Evolutionary conservation across 2,113 vertebrate genomes (phyloP).

Genomic region (Phalacrocorax carbo): DNA sequence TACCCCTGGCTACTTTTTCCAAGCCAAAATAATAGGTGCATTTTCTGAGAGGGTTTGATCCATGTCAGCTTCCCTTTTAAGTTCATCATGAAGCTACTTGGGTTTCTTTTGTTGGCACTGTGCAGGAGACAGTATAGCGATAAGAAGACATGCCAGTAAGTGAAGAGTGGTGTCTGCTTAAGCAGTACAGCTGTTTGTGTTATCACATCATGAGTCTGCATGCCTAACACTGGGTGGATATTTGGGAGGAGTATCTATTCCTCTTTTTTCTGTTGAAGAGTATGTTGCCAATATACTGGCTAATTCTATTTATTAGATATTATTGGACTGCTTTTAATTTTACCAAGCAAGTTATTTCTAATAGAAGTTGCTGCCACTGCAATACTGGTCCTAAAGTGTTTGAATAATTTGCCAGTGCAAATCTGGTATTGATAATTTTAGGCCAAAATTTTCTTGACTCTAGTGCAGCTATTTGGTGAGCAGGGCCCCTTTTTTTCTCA

Average conservation of each 20-base stretch:
- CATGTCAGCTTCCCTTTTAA: neutral
- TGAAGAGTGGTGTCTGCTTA: neutral
- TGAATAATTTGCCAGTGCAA: neutral
- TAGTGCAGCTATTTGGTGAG: neutral
- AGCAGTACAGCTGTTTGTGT: neutral
- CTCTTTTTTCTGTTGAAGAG: neutral
- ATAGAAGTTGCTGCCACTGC: neutral
- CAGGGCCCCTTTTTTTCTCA: neutral
- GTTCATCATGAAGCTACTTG: neutral
- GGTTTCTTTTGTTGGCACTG: neutral
- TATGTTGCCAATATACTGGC: neutral
- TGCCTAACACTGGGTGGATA: neutral
- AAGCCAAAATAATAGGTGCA: rapidly evolving
- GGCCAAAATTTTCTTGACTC: neutral
- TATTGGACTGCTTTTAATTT: neutral
- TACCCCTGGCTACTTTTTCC: neutral
- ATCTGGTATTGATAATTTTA: neutral
- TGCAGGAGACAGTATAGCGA: neutral
- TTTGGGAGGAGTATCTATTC: neutral
- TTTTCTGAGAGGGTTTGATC: neutral
- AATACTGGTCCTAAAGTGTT: neutral
- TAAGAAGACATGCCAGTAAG: neutral
- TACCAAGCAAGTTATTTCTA: neutral
- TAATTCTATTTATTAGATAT: neutral
- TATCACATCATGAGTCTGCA: neutral